Evolutionary conservation across 1,140 invertebrate genomes (phyloP).

Genomic region (Trissolcus basalis): DNA sequence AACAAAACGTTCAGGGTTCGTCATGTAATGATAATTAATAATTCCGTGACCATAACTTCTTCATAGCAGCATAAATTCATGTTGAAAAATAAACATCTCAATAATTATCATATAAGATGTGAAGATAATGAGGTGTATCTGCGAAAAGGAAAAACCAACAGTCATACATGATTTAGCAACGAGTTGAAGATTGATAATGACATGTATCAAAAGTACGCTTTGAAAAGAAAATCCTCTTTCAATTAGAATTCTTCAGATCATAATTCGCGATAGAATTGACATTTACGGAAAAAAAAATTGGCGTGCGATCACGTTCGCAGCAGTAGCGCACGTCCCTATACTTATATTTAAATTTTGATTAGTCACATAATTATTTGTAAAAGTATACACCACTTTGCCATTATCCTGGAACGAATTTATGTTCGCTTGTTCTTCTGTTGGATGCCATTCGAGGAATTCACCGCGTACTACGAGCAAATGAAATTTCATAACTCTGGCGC

Average conservation of each 20-base stretch:
- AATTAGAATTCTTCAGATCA: constrained; percentile 1
- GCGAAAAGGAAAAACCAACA: not conserved
- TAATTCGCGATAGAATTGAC: not conserved
- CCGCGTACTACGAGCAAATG: too few species aligned
- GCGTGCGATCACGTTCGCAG: not conserved
- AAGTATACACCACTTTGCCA: too few species aligned
- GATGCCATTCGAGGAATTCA: too few species aligned
- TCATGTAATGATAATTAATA: too few species aligned
- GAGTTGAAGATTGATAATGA: not conserved
- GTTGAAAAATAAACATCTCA: not conserved
- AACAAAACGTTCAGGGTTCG: too few species aligned
- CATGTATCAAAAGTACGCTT: not conserved
- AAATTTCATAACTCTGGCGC: too few species aligned
- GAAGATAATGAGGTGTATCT: not conserved
- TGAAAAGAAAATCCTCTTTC: not conserved
- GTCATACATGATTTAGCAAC: not conserved
- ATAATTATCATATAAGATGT: not conserved
- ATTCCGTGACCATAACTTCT: too few species aligned
- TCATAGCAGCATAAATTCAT: too few species aligned
- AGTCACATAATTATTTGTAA: too few species aligned
- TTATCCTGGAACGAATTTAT: too few species aligned
- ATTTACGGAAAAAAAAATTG: not conserved
- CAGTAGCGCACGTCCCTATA: not conserved
- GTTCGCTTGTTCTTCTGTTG: too few species aligned
- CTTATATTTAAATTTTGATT: not conserved